Base-by-base conservation (phyloP, 2,888 invertebrate genomes). In the Aethes cnicana region DNA sequence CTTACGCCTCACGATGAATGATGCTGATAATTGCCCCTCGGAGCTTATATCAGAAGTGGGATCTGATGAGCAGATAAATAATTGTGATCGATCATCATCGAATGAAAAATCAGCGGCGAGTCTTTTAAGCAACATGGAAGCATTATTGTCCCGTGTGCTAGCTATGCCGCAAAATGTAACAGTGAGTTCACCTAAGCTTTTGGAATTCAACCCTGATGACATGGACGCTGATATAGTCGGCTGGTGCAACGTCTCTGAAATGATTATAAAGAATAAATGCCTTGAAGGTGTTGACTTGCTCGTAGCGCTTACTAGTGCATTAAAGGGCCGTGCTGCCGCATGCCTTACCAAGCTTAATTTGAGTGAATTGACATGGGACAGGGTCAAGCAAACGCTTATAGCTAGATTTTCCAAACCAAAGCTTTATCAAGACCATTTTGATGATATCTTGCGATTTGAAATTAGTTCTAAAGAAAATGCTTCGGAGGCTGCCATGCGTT, bases 381-480 rank as follows among this genome's bases (percentile, higher is more conserved):
- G 14, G 1, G 33, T 57, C 2, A 57, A 54, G 37, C 39, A 56
- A 32, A 39, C 20, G 6, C 20, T 59, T 3, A 18, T 55, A 8
- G 58, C 60, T 1, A 62, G 21, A 47, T 63, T 64, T 53, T 25
- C 18, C 0, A 56, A 41, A 25, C 59, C 62, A 1, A 64, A 28
- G 17, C 9, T 62, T 3, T 1, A 43, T 3, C 62, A 62, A 46
- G 63, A 64, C 21, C 49, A 62, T n/a, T 64, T 63, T 14, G 62
- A 66, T 16, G 56, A 60, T 0, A 47, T 62, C 1, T 1, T 61
- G 7, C 49, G 55, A 0, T 60, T 62, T 36, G 54, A 60, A 56
- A 43, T 62, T 1, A 36, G 32, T 2, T 2, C n/a, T 0, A 58
- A 59, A 16, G 60, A 63, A 26, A 55, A 47, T 0, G 54, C 61